Base-by-base conservation (phyloP, 2,797 vertebrate species). In the Kryptopterus vitreolus region DNA sequence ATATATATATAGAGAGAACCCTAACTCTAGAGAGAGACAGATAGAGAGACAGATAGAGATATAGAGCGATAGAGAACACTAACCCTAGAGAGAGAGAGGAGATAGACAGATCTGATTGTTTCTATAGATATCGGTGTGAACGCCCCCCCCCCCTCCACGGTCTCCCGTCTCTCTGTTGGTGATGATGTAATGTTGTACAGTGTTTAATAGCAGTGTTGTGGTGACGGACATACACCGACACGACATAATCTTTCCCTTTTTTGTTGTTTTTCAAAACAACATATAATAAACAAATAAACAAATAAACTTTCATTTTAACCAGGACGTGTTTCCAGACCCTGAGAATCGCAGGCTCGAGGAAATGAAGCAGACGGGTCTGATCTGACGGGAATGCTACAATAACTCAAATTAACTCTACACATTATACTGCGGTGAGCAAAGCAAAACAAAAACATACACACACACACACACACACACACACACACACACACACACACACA, bases 161-260 rank as follows among this genome's bases (percentile, higher is more conserved):
- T n/a, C n/a, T n/a, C n/a, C n/a, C n/a, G n/a, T n/a, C n/a, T n/a
- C n/a, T n/a, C n/a, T n/a, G n/a, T n/a, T n/a, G n/a, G 6, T 16
- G 62, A 31, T 31, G 7, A 63, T 46, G 18, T 20, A 43, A 53
- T 58, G 29, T 70, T 53, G 29, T 15, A n/a, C 6, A 50, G 22
- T 38, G 57, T 70, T 57, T 81, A 22, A 71, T 24, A 65, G 72
- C 35, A 65, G 31, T n/a, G 20, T 16, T 73, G 68, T 55, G 59
- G 75, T 35, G 18, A 20, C 2, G 1, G 69, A 2, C 29, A 50
- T 77, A 50, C 50, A 57, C 48, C 1, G 48, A 68, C 55, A 73
- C 12, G 50, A 46, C 24, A 63, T 20, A 12, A 48, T 62, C 33
- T 13, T 75, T 66, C 48, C 38, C 9, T 22, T 22, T 20, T 26